Conservation (phyloP, 2,797 vertebrate genomes). For the Australoheros facetus region DNA sequence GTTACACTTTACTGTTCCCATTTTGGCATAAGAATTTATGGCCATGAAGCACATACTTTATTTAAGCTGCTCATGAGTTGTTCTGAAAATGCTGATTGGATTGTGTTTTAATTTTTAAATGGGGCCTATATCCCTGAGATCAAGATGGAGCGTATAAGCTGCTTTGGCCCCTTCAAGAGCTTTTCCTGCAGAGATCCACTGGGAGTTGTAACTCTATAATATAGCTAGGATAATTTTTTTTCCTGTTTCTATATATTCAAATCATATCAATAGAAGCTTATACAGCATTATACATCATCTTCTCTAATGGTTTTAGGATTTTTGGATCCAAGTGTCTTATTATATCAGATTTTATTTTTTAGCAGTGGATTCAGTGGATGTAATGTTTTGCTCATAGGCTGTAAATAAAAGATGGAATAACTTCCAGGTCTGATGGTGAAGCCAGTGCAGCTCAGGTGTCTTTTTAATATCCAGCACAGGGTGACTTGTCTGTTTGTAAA, state of each 20-base stretch:
- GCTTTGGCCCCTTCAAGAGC: not conserved
- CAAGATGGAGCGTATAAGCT: not conserved
- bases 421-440: not conserved
- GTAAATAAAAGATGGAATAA: not conserved
- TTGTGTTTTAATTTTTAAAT: not conserved
- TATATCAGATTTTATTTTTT: not conserved
- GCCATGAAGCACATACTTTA: not conserved
- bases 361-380: not conserved
- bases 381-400: not conserved
- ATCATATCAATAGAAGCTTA: rapidly evolving
- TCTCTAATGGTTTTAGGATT: not conserved
- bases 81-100: not conserved
- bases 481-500: not conserved
- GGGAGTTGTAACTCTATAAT: not conserved
- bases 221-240: not conserved
- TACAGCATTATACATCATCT: not conserved
- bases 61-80: not conserved
- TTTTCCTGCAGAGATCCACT: not conserved
- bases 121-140: not conserved
- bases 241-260: not conserved
- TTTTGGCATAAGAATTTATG: not conserved
- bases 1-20: not conserved
- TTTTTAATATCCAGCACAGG: not conserved
- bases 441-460: not conserved
- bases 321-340: not conserved